phyloP scores from a whole-genome alignment of 2,113 vertebrate genomes.

The Scalopus aquaticus region DNA sequence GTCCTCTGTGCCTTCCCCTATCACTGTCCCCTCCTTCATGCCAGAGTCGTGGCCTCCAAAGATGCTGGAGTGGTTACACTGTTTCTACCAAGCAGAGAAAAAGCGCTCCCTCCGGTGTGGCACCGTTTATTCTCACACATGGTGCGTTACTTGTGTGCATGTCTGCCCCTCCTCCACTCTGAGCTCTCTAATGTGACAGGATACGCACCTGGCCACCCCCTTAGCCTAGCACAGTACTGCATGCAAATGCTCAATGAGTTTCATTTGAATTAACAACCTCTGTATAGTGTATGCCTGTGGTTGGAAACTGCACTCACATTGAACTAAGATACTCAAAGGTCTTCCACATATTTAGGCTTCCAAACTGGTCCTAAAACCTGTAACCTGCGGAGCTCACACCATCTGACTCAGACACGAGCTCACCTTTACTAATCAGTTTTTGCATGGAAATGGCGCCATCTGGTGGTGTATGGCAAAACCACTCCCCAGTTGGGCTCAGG shows the following conservation, averaged over 20 bases:
- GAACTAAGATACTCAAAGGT: neutral
- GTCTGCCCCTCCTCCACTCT: neutral
- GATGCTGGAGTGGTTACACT: neutral
- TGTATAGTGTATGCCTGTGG: neutral
- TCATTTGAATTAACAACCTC: neutral
- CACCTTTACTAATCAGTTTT: neutral
- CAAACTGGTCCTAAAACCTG: neutral
- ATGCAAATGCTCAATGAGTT: neutral
- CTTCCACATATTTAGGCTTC: neutral
- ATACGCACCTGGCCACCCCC: neutral
- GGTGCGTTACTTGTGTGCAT: neutral
- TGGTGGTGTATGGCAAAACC: neutral
- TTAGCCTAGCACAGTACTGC: rapidly evolving
- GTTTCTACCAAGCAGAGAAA: neutral
- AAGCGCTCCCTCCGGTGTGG: neutral
- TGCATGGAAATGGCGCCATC: conserved; percentile 56
- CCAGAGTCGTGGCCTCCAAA: neutral
- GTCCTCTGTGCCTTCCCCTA: rapidly evolving
- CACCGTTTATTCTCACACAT: no score
- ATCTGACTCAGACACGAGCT: neutral
- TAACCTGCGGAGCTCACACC: rapidly evolving
- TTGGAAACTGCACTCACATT: neutral
- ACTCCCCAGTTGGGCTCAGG: rapidly evolving
- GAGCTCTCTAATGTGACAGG: neutral
- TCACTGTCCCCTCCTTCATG: neutral